Evolutionary conservation across 1,140 invertebrate species (phyloP), one percentile per base, ranked within the genome.

Genomic region (Epicauta chinensis): DNA sequence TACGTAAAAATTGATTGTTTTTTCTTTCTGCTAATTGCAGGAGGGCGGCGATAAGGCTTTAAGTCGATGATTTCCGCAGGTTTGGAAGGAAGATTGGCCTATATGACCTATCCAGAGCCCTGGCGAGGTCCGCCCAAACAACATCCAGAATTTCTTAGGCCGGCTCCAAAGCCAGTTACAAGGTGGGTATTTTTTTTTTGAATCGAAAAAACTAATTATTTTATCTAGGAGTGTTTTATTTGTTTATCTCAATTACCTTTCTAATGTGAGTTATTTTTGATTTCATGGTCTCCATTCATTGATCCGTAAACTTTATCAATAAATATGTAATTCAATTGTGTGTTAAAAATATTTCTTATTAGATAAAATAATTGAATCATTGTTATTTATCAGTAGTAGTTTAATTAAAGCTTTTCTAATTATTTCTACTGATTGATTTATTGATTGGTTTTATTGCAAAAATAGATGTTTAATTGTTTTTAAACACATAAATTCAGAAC

Each of bases 41-140:
- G 58, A 56, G 30, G 47, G 48, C 51, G 52, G 54, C 51, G 53
- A 56, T 52, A 50, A 61, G 49, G 44, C 53, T 40, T 52, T 53
- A 53, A 58, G 63, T 57, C 68, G 67, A 70, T 70, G 68, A 70
- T 70, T 70, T 70, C 68, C 36, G 67, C 68, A 38, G 64, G 66
- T 16, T 59, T 70, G 55, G 68, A 70, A 58, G 66, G 68, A 62
- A 58, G 66, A 60, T 48, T 69, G 56, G 60, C 64, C 54, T 69
- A 70, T 60, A 68, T 68, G 66, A 70, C 67, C 51, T 69, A 68
- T 51, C 65, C 67, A 12, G 66, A 68, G 46, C 64, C 64, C 45
- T 68, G 65, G 61, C 61, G 65, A 43, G 62, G 68, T 16, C 63
- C 62, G 55, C 65, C 66, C 34, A 67, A 68, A 49, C 66, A 66